These are phyloP conservation scores for Theropithecus gelada DNA, from an alignment of 2,113 vertebrate species.

Conservation along the genomic window DNA sequence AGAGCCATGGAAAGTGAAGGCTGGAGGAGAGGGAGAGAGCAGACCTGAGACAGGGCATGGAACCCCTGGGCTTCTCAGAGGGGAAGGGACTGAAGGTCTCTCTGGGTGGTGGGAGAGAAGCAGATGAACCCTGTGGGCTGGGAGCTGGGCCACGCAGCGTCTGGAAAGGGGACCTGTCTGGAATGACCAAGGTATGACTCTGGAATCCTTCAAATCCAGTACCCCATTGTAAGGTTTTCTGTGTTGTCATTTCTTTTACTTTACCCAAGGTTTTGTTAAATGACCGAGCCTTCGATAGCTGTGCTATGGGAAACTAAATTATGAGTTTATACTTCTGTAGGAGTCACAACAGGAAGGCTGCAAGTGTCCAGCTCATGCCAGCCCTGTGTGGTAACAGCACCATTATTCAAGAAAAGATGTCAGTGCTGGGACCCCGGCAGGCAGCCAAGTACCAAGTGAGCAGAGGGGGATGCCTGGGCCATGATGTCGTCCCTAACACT, in stretches of 20 bases:
- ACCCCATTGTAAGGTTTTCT: neutral
- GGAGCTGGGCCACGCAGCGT: fast-evolving
- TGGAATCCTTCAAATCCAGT: neutral
- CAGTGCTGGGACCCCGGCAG: neutral
- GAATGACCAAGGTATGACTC: neutral
- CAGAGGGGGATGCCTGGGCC: neutral
- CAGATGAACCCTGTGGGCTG: neutral
- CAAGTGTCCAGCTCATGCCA: neutral
- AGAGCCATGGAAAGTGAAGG: neutral
- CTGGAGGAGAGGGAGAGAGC: neutral
- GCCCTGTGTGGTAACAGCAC: neutral
- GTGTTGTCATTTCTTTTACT: neutral
- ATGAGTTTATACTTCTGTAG: neutral
- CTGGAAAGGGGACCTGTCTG: neutral
- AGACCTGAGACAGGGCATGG: neutral
- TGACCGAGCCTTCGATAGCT: neutral
- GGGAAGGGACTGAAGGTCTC: neutral
- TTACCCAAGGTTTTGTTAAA: neutral
- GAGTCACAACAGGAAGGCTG: neutral
- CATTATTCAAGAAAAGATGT: neutral
- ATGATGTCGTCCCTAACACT: neutral
- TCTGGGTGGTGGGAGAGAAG: neutral
- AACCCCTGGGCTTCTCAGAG: neutral
- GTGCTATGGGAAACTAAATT: neutral
- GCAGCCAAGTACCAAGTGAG: neutral